A percentile compares a stretch with the other conserved stretches of the same genome.
Evolutionary conservation across 2,113 vertebrate species (phyloP).

Genomic region (Odontesthes bonariensis): DNA sequence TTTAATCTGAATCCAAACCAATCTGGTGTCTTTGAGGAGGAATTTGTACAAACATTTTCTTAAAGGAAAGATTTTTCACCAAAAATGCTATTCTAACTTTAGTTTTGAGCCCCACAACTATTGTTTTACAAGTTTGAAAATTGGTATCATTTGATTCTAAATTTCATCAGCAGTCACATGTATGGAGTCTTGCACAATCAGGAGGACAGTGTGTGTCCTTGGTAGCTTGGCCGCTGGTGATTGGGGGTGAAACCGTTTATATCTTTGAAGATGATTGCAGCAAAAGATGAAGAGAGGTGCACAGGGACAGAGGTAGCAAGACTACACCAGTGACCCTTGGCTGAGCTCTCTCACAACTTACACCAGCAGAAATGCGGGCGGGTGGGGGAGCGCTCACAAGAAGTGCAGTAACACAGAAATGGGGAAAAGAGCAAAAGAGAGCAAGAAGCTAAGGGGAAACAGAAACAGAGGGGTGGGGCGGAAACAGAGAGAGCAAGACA

Average conservation of each 20-base stretch:
- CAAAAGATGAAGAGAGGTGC: slow-evolving; percentile 65
- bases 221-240: slow-evolving; percentile 56
- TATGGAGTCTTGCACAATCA: slow-evolving; percentile 36
- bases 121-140: slow-evolving; percentile 19
- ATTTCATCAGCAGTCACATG: slow-evolving; percentile 27
- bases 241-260: slow-evolving; percentile 70
- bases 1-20: no score
- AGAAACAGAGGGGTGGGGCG: slow-evolving; percentile 46
- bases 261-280: slow-evolving; percentile 67
- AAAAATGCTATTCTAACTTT: neutral
- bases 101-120: slow-evolving; percentile 30
- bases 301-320: slow-evolving; percentile 57
- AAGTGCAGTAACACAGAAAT: slow-evolving; percentile 58
- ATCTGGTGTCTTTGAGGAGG: neutral
- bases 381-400: slow-evolving; percentile 56
- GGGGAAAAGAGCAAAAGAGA: slow-evolving; percentile 44
- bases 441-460: slow-evolving; percentile 57
- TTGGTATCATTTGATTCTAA: slow-evolving; percentile 19
- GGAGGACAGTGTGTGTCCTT: slow-evolving; percentile 53
- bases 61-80: neutral
- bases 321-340: slow-evolving; percentile 79
- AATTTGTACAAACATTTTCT: neutral
- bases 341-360: slow-evolving; percentile 79
- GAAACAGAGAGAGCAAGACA: slow-evolving; percentile 62
- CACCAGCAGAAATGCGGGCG: slow-evolving; percentile 73